Evolutionary conservation across 1,140 invertebrate species (phyloP).

Genomic region (Euwallacea fornicatus): DNA sequence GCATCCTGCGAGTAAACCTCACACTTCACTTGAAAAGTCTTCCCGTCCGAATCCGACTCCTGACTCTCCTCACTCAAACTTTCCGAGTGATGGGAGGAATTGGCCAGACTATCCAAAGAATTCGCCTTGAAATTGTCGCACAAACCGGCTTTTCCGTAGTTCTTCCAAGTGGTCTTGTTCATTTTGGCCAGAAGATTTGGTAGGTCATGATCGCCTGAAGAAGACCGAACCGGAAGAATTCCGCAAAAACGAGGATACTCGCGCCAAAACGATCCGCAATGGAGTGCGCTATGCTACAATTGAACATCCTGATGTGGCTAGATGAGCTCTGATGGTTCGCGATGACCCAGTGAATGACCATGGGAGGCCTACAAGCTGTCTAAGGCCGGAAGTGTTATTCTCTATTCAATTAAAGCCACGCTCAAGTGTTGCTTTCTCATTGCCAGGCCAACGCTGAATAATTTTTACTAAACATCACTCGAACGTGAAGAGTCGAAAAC

Average conservation of each 20-base stretch:
- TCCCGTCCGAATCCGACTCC: constrained; percentile 59
- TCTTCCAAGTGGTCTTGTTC: constrained; percentile 37
- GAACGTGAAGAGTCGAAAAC: too few relatives aligned
- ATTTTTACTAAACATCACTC: too few relatives aligned
- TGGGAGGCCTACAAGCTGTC: constrained; percentile 8
- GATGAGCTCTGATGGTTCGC: constrained; percentile 52
- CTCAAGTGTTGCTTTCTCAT: too few relatives aligned
- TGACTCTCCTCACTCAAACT: constrained; percentile 58
- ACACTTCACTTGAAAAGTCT: constrained; percentile 49
- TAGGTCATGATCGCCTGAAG: constrained; percentile 8
- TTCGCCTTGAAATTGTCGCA: constrained; percentile 47
- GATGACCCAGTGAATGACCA: constrained; percentile 47
- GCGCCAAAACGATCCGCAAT: constrained; percentile 24
- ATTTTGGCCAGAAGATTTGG: constrained; percentile 29
- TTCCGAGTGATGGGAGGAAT: constrained; percentile 58
- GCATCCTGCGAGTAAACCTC: constrained; percentile 48
- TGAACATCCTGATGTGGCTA: constrained; percentile 29
- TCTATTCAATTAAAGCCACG: neutral
- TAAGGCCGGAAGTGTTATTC: constrained; percentile 2
- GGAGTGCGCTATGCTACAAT: constrained; percentile 25
- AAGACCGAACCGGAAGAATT: neutral
- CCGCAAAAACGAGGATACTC: constrained; percentile 19
- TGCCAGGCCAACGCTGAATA: too few relatives aligned
- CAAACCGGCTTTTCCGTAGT: constrained; percentile 18
- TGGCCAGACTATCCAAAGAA: constrained; percentile 66